Percentiles rank a stretch among this genome's conserved stretches.
These are phyloP conservation scores for Sorex maritimensis DNA, from an alignment of 2,797 vertebrate species.

Conservation along the genomic window DNA sequence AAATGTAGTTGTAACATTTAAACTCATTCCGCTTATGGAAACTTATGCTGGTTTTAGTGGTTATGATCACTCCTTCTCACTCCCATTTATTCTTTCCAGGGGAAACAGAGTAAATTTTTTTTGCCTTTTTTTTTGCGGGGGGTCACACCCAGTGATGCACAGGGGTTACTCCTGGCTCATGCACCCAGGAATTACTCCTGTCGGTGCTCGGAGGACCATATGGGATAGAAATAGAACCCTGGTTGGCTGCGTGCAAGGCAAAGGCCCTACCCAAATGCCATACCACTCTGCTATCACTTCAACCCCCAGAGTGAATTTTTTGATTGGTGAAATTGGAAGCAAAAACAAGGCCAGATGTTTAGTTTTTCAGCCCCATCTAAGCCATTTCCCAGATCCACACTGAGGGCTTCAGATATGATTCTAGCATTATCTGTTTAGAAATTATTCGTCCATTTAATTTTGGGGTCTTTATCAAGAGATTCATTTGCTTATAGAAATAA, in stretches of 20 bases:
- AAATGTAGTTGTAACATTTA: neutral
- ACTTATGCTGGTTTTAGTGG: neutral
- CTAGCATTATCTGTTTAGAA: fast-evolving
- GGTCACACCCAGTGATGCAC: no score
- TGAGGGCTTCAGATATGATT: no score
- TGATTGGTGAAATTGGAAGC: neutral
- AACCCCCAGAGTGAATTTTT: neutral
- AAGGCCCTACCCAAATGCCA: no score
- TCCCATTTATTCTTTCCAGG: neutral
- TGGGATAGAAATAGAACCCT: no score
- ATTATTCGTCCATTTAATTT: neutral
- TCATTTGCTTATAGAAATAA: neutral
- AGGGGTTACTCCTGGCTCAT: no score
- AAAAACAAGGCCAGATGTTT: neutral
- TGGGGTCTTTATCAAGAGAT: neutral
- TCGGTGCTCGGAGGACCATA: no score
- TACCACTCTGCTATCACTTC: no score
- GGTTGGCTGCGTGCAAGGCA: no score
- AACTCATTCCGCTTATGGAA: neutral
- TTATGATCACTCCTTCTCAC: neutral
- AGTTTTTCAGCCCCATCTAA: no score
- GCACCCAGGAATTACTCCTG: no score
- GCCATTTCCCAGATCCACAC: no score
- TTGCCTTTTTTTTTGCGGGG: no score
- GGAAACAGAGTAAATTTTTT: neutral